Evolutionary conservation across 2,797 vertebrate species (phyloP).

Genomic region (Betta splendens): DNA sequence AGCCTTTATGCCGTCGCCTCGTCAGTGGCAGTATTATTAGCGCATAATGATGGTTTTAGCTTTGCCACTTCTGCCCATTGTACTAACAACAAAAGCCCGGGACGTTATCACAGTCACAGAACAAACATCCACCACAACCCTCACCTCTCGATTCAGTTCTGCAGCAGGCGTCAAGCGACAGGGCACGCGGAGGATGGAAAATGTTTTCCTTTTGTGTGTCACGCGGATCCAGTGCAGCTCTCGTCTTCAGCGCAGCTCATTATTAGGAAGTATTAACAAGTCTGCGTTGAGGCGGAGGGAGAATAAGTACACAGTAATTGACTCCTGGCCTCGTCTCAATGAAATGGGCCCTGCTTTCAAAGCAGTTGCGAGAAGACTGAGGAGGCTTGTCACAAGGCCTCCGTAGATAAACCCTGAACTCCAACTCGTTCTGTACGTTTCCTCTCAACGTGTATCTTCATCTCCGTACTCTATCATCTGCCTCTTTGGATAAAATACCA

Average conservation of each 20-base stretch:
- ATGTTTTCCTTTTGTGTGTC: constrained; percentile 51
- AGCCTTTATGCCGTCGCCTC: constrained; percentile 11
- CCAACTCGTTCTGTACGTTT: constrained; percentile 49
- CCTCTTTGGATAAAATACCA: constrained; percentile 37
- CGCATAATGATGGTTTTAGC: constrained; percentile 8
- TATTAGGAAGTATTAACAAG: constrained; percentile 77
- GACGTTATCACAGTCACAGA: constrained; percentile 31
- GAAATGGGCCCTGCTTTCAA: constrained; percentile 66
- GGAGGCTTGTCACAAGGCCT: constrained; percentile 41
- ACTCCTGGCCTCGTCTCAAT: constrained; percentile 72
- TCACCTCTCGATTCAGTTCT: constrained; percentile 41
- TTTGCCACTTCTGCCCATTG: constrained; percentile 10
- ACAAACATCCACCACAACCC: constrained; percentile 25
- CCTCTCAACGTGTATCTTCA: constrained; percentile 23
- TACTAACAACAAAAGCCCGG: constrained; percentile 29
- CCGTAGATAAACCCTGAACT: constrained; percentile 60
- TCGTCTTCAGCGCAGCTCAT: constrained; percentile 62
- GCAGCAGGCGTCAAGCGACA: constrained; percentile 21
- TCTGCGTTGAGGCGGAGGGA: constrained; percentile 62
- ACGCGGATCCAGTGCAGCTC: constrained; percentile 45
- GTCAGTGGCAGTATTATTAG: constrained; percentile 3
- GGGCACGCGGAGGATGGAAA: constrained; percentile 43
- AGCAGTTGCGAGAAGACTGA: constrained; percentile 51
- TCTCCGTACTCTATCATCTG: constrained; percentile 42
- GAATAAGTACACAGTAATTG: constrained; percentile 78